These are phyloP conservation scores for Polydrusus tereticollis DNA, from an alignment of 2,888 invertebrate species.

Conservation along the genomic window DNA sequence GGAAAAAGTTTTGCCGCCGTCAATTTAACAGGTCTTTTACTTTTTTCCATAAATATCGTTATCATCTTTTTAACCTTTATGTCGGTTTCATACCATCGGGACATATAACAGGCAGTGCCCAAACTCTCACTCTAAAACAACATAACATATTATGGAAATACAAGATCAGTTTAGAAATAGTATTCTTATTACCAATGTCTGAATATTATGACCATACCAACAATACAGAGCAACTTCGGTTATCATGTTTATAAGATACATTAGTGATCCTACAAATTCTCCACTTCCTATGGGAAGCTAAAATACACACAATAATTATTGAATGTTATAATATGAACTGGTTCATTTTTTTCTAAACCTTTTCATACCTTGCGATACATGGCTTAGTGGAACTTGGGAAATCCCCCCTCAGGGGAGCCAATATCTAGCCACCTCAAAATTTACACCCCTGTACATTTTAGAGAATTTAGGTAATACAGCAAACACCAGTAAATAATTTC, in stretches of 20 bases:
- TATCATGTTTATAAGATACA: conserved; percentile 27
- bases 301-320: conserved; percentile 1
- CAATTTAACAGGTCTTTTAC: conserved; percentile 53
- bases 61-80: conserved; percentile 49
- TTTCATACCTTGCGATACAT: too few species aligned
- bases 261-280: conserved; percentile 6
- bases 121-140: conserved; percentile 54
- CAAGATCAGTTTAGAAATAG: too few species aligned
- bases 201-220: conserved; percentile 25
- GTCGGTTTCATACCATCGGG: conserved; percentile 53
- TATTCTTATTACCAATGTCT: conserved; percentile 7
- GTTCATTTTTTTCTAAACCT: too few species aligned
- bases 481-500: too few species aligned
- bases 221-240: conserved; percentile 25
- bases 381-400: too few species aligned
- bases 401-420: too few species aligned
- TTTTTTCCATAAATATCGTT: conserved; percentile 56
- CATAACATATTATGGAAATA: not conserved
- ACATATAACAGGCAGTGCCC: conserved; percentile 54
- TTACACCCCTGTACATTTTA: too few species aligned
- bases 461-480: too few species aligned
- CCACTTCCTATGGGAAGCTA: conserved; percentile 14
- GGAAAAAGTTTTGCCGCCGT: conserved; percentile 55
- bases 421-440: too few species aligned
- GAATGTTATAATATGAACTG: too few species aligned